Evolutionary conservation across 1,140 invertebrate species (phyloP).

Genomic region (Halyomorpha halys): DNA sequence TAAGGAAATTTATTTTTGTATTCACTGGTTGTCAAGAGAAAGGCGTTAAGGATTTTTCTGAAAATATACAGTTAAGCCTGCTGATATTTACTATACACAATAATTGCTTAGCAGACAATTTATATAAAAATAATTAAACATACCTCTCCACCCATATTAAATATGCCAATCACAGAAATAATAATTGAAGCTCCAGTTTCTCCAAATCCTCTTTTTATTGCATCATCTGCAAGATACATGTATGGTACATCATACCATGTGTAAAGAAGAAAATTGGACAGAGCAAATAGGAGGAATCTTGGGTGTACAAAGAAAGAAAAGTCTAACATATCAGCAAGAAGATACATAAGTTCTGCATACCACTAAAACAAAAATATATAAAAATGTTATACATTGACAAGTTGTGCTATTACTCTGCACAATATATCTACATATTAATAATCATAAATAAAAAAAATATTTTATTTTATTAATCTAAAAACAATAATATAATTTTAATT

Average conservation of each 20-base stretch:
- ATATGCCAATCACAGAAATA: slow-evolving; percentile 75
- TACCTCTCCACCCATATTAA: slow-evolving; percentile 78
- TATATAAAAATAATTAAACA: background rate
- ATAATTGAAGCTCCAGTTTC: slow-evolving; percentile 64
- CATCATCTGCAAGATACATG: slow-evolving; percentile 70
- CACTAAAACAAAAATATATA: slow-evolving; percentile 42
- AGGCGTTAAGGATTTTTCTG: no score
- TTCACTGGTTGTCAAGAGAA: no score
- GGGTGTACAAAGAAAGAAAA: slow-evolving; percentile 65
- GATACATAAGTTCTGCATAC: slow-evolving; percentile 62
- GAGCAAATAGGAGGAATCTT: slow-evolving; percentile 63
- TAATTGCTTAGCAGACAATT: background rate
- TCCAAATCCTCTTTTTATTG: slow-evolving; percentile 56
- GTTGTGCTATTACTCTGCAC: no score
- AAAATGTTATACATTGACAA: background rate
- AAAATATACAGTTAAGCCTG: background rate
- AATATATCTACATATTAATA: no score
- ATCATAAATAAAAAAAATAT: no score
- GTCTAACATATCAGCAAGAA: slow-evolving; percentile 65
- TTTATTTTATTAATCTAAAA: no score
- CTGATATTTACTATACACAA: background rate
- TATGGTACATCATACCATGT: slow-evolving; percentile 84
- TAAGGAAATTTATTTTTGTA: no score
- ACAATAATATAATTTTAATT: no score
- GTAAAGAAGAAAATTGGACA: slow-evolving; percentile 78